A percentile compares a stretch with the other conserved stretches of the same genome.
These are phyloP conservation scores for Cygnus olor DNA, from an alignment of 2,797 vertebrate genomes.

Conservation along the genomic window DNA sequence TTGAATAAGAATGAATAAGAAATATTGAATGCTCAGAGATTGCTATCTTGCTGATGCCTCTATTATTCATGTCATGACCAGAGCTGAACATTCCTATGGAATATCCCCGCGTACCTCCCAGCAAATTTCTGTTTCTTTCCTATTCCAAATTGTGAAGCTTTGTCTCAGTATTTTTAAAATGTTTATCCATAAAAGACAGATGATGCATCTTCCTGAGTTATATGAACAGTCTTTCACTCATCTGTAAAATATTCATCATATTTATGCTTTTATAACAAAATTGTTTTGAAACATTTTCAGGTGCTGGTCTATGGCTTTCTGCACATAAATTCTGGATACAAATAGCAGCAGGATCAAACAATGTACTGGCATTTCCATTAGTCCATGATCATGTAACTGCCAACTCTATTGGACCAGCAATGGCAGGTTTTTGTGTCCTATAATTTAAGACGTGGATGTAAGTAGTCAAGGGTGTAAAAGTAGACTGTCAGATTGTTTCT, in stretches of 20 bases:
- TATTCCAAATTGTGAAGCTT: neutral
- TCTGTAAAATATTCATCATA: neutral
- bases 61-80: neutral
- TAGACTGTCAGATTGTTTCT: neutral
- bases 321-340: neutral
- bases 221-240: neutral
- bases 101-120: neutral
- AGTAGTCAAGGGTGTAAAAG: neutral
- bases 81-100: neutral
- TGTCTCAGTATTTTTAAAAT: neutral
- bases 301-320: neutral
- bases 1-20: slow-evolving; percentile 53
- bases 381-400: neutral
- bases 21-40: slow-evolving; percentile 41
- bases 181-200: neutral
- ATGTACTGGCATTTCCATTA: neutral
- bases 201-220: neutral
- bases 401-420: neutral
- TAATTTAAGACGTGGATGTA: neutral
- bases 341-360: slow-evolving; percentile 7
- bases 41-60: slow-evolving; percentile 23
- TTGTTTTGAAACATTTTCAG: neutral
- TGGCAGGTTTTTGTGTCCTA: neutral
- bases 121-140: neutral
- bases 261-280: neutral